Conservation (phyloP, 2,888 invertebrate genomes). For the Nudaria mundana region DNA sequence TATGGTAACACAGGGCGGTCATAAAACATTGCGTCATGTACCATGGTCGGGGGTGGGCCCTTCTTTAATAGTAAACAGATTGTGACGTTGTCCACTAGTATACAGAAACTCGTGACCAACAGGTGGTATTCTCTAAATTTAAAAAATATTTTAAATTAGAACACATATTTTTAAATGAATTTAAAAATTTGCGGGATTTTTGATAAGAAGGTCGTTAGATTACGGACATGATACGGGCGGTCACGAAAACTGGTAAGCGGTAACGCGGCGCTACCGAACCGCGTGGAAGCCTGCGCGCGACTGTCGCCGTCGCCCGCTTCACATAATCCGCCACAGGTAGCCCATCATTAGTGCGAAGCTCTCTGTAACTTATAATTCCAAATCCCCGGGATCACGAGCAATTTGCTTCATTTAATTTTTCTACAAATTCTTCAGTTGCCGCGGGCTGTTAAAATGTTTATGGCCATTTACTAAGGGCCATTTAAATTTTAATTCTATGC, state of each 20-base stretch:
- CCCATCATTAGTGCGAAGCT: constrained; percentile 54
- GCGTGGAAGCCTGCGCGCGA: constrained; percentile 78
- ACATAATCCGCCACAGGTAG: constrained; percentile 76
- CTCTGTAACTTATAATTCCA: constrained; percentile 51
- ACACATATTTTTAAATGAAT: constrained; percentile 19
- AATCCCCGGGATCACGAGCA: constrained; percentile 49
- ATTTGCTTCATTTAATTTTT: constrained; percentile 31
- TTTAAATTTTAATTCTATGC: too few relatives aligned
- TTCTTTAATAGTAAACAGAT: constrained; percentile 77
- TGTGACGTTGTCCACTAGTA: constrained; percentile 67
- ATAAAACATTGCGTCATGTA: constrained; percentile 74
- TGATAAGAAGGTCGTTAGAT: constrained; percentile 33
- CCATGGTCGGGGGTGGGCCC: constrained; percentile 54
- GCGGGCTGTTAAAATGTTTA: constrained; percentile 2
- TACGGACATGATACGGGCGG: constrained; percentile 47
- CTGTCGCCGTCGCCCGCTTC: constrained; percentile 65
- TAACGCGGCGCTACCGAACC: constrained; percentile 64
- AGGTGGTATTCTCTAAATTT: constrained; percentile 58
- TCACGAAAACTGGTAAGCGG: constrained; percentile 47
- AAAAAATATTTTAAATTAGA: constrained; percentile 17
- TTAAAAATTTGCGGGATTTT: constrained; percentile 10
- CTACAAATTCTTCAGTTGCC: constrained; percentile 1
- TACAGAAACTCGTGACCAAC: constrained; percentile 69
- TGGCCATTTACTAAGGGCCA: background rate
- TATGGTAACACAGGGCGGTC: constrained; percentile 67